phyloP scores from a whole-genome alignment of 2,797 vertebrate species.

The Babyrousa celebensis region DNA sequence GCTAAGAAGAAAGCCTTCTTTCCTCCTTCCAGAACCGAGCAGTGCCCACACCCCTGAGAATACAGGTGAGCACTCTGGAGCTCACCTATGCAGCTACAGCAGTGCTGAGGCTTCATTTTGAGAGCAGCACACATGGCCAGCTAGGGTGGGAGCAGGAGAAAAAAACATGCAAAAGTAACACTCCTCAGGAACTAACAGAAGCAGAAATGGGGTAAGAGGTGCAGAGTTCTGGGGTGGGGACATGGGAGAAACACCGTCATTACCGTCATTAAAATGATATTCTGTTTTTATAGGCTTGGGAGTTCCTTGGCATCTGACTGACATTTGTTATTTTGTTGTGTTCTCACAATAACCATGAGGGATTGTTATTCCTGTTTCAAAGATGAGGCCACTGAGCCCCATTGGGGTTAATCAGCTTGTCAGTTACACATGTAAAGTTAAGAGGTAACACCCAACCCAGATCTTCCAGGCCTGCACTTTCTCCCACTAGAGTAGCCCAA shows the following conservation, averaged over 20 bases:
- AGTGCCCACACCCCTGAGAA: neutral
- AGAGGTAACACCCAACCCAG: neutral
- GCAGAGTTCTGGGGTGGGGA: neutral
- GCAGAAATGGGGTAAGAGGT: neutral
- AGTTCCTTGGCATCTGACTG: neutral
- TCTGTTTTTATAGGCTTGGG: neutral
- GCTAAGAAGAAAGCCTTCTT: neutral
- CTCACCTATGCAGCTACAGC: neutral
- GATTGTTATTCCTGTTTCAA: neutral
- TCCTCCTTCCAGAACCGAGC: neutral
- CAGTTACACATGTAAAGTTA: neutral
- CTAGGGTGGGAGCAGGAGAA: neutral
- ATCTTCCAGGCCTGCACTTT: neutral
- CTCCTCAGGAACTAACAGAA: neutral
- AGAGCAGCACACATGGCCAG: neutral
- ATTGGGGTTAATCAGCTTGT: neutral
- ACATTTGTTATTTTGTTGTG: neutral
- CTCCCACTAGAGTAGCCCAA: neutral
- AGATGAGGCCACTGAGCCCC: neutral
- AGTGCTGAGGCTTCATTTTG: too few species aligned
- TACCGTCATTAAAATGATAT: neutral
- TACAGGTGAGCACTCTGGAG: accelerated
- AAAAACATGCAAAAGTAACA: too few species aligned
- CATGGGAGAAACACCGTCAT: neutral
- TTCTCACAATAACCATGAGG: neutral